Evolutionary conservation across 2,797 vertebrate genomes (phyloP).

Genomic region (Parambassis ranga): DNA sequence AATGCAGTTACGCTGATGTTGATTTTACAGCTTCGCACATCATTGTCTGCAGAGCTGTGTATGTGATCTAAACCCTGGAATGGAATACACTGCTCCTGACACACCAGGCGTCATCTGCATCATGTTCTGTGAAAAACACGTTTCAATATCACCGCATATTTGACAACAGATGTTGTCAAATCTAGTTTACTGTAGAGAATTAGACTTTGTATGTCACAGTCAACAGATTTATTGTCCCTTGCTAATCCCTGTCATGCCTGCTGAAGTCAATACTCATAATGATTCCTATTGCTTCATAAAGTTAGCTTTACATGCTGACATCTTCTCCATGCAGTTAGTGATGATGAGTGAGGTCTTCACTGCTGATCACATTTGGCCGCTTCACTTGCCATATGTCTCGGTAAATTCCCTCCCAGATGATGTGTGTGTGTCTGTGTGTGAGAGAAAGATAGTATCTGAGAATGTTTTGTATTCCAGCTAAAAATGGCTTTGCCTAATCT

Average conservation of each 20-base stretch:
- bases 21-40: too few species aligned
- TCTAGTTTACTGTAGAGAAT: not conserved
- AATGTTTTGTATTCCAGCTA: constrained; percentile 42
- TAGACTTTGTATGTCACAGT: not conserved
- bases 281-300: constrained; percentile 12
- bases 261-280: not conserved
- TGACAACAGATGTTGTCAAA: too few species aligned
- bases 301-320: not conserved
- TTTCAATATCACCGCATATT: too few species aligned
- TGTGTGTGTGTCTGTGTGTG: not conserved
- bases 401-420: constrained; percentile 16
- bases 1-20: too few species aligned
- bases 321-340: not conserved
- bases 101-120: too few species aligned
- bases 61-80: too few species aligned
- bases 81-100: too few species aligned
- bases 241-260: not conserved
- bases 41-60: too few species aligned
- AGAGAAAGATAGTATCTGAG: too few species aligned
- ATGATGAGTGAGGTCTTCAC: not conserved
- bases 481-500: constrained; percentile 45
- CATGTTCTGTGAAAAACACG: too few species aligned
- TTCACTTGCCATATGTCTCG: constrained; percentile 13
- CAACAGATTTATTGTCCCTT: constrained; percentile 17
- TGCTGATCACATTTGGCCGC: constrained; percentile 26